phyloP scores from a whole-genome alignment of 2,888 invertebrate genomes.

The Siphlonurus alternatus region DNA sequence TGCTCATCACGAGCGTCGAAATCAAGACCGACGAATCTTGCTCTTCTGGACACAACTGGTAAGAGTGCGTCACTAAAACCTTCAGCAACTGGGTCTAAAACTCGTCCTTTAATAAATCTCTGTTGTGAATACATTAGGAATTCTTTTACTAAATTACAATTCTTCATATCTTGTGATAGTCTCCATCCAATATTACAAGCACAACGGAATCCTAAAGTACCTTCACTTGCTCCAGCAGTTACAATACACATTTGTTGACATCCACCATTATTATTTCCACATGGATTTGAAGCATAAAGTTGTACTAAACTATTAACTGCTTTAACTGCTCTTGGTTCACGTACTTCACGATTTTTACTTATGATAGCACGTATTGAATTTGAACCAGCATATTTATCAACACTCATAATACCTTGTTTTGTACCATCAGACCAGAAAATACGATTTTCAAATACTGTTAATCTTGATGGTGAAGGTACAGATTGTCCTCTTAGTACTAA shows the following conservation, averaged over 20 bases:
- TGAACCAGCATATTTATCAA: conserved; percentile 69
- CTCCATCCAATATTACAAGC: conserved; percentile 81
- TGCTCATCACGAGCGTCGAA: conserved; percentile 80
- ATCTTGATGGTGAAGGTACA: conserved; percentile 69
- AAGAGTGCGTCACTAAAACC: conserved; percentile 90
- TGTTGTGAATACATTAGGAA: conserved; percentile 93
- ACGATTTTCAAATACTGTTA: conserved; percentile 70
- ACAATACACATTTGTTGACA: conserved; percentile 92
- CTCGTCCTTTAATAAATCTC: conserved; percentile 86
- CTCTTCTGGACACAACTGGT: conserved; percentile 80
- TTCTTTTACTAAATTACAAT: conserved; percentile 66
- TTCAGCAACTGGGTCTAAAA: conserved; percentile 70
- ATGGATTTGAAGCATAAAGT: conserved; percentile 46
- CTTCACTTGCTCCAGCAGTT: conserved; percentile 40
- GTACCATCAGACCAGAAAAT: conserved; percentile 87
- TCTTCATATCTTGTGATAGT: conserved; percentile 52
- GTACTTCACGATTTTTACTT: neutral
- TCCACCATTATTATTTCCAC: conserved; percentile 71
- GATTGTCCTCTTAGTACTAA: conserved; percentile 65
- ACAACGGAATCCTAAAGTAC: conserved; percentile 71
- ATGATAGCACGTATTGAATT: conserved; percentile 59
- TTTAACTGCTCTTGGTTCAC: neutral
- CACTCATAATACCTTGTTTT: conserved; percentile 74
- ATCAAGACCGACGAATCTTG: conserved; percentile 87
- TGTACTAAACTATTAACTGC: neutral